A percentile compares a stretch with the other conserved stretches of the same genome.
Conservation (phyloP, 2,888 invertebrate species). For the Physocephala rufipes region DNA sequence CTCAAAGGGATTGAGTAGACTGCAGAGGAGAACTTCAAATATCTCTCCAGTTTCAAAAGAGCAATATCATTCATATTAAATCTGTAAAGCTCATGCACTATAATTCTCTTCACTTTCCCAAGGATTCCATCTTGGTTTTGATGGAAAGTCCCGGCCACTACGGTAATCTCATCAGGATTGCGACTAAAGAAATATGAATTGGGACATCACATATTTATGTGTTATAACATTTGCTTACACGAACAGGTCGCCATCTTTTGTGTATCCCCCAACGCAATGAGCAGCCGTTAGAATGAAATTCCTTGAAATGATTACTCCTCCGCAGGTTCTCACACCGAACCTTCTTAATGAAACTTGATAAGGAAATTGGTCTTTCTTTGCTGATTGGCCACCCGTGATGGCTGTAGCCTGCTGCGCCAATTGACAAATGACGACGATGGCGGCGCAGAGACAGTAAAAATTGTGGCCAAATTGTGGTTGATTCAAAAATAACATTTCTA, state of each 20-base stretch:
- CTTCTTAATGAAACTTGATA: conserved; percentile 62
- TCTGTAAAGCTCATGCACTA: not conserved
- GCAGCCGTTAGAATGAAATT: conserved; percentile 58
- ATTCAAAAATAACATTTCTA: no score
- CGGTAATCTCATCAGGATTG: conserved; percentile 44
- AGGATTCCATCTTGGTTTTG: not conserved
- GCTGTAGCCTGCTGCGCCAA: not conserved
- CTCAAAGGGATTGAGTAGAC: conserved; percentile 13
- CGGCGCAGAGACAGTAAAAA: no score
- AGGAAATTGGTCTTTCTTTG: conserved; percentile 60
- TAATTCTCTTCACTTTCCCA: not conserved
- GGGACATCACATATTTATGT: conserved; percentile 24
- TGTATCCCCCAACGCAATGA: conserved; percentile 54
- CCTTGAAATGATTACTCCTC: conserved; percentile 55
- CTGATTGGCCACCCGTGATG: conserved; percentile 56
- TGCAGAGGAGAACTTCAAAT: conserved; percentile 2
- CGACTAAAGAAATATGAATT: conserved; percentile 49
- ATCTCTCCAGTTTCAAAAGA: not conserved
- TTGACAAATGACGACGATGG: no score
- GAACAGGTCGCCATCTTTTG: not conserved
- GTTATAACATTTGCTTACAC: not conserved
- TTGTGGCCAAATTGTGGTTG: no score
- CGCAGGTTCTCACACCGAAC: conserved; percentile 52
- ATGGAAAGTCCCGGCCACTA: not conserved
- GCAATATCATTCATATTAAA: conserved; percentile 11